A percentile compares a stretch with the other conserved stretches of the same genome.
Conservation (phyloP, 2,113 vertebrate species). For the Carassius carassius region DNA sequence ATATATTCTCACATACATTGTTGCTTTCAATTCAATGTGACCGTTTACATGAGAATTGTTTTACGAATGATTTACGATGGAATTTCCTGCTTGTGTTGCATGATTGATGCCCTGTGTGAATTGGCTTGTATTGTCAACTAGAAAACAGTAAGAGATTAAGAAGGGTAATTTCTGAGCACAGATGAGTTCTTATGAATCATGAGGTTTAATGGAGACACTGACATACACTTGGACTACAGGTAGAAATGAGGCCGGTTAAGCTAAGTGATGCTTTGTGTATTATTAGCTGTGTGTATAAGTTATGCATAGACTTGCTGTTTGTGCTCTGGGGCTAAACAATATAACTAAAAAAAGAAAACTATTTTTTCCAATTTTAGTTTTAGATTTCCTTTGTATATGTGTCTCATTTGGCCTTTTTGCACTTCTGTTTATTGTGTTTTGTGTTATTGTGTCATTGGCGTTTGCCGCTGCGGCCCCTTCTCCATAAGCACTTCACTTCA, state of each 20-base stretch:
- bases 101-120: neutral
- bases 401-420: slow-evolving; percentile 1
- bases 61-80: neutral
- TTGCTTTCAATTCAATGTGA: neutral
- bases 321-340: neutral
- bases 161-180: neutral
- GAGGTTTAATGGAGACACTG: neutral
- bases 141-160: neutral
- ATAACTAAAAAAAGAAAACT: neutral
- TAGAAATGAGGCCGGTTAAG: neutral
- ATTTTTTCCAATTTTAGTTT: neutral
- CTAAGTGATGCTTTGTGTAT: neutral
- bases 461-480: neutral
- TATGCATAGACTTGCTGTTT: no score
- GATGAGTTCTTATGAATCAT: neutral
- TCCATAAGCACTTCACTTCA: neutral
- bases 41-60: neutral
- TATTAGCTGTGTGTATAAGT: neutral
- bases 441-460: slow-evolving; percentile 4
- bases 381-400: neutral
- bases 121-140: neutral
- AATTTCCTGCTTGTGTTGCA: neutral
- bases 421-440: slow-evolving; percentile 6
- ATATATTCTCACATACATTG: neutral
- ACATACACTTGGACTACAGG: neutral